These are phyloP conservation scores for Bothrops alternatus DNA, from an alignment of 2,797 vertebrate species.

Conservation along the genomic window DNA sequence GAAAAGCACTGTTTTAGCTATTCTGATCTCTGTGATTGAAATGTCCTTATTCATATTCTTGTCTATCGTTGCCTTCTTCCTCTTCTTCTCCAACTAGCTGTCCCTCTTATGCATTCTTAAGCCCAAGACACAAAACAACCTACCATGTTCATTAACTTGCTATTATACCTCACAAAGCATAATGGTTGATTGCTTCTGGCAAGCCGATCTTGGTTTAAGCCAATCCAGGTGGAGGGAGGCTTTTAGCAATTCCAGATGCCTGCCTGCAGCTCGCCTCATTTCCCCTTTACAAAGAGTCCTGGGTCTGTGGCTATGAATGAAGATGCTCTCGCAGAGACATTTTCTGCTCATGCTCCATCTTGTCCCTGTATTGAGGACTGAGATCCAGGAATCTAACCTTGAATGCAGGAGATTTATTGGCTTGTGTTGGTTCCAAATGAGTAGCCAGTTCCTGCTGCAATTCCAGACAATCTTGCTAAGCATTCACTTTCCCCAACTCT, in stretches of 20 bases:
- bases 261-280: slow-evolving; percentile 4
- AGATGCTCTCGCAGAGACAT: neutral
- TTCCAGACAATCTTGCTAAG: neutral
- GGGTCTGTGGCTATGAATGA: accelerated
- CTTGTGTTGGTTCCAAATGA: no score
- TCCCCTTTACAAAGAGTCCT: slow-evolving; percentile 30
- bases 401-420: neutral
- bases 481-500: no score
- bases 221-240: neutral
- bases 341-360: slow-evolving; percentile 16
- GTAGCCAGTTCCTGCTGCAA: neutral
- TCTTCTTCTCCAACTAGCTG: neutral
- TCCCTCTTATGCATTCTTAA: neutral
- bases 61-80: neutral
- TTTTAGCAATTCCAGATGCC: neutral
- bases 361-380: neutral
- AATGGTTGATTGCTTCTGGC: neutral
- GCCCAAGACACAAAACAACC: neutral
- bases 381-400: neutral
- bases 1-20: neutral
- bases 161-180: neutral
- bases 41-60: neutral
- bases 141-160: neutral
- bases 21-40: neutral
- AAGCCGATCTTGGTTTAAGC: accelerated